Percentiles rank a stretch among this genome's conserved stretches.
phyloP scores from a whole-genome alignment of 2,888 invertebrate genomes.

The Lycophotia porphyrea region DNA sequence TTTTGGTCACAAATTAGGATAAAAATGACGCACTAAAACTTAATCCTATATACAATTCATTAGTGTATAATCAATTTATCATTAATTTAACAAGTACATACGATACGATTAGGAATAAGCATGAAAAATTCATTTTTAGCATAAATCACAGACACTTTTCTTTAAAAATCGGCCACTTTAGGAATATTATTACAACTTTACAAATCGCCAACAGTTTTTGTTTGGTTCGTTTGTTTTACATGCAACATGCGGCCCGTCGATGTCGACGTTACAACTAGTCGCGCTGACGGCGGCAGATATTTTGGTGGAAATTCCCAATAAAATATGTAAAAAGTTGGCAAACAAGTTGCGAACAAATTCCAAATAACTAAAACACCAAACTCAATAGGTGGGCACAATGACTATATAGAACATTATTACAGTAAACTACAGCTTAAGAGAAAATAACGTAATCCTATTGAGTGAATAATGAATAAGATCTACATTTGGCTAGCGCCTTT shows the following conservation, averaged over 20 bases:
- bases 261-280: conserved; percentile 4
- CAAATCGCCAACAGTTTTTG: conserved; percentile 48
- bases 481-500: conserved; percentile 70
- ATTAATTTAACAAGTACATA: conserved; percentile 78
- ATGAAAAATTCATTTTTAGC: conserved; percentile 85
- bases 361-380: conserved; percentile 77
- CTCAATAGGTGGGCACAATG: conserved; percentile 87
- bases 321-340: conserved; percentile 40
- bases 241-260: conserved; percentile 8
- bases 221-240: conserved; percentile 22
- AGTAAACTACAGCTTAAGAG: conserved; percentile 75
- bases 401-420: conserved; percentile 83
- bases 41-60: conserved; percentile 84
- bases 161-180: conserved; percentile 81
- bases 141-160: conserved; percentile 90
- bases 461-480: conserved; percentile 69
- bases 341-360: conserved; percentile 69
- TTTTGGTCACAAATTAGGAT: conserved; percentile 86
- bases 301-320: conserved; percentile 29
- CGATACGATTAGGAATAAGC: conserved; percentile 86
- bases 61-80: conserved; percentile 70
- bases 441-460: conserved; percentile 71
- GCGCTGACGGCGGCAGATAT: conserved; percentile 8
- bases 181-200: conserved; percentile 70
- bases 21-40: conserved; percentile 79